These are phyloP conservation scores for Netelia fuscicornis DNA, from an alignment of 2,888 invertebrate genomes.

Conservation along the genomic window DNA sequence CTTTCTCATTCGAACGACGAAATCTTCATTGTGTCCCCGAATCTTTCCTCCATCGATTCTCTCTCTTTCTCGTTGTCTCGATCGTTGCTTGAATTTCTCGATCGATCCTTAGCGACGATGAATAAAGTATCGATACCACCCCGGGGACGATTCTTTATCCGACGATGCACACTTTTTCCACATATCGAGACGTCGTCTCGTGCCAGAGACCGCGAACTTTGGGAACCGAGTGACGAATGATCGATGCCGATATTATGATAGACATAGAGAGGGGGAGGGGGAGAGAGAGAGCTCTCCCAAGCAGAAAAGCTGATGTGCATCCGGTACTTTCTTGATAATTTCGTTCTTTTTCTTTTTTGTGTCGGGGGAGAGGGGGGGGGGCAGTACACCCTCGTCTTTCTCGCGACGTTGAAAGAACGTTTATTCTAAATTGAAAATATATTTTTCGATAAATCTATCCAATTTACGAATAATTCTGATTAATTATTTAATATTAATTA, in stretches of 20 bases:
- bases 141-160: conserved; percentile 45
- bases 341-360: background rate
- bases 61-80: background rate
- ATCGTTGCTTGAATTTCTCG: conserved; percentile 10
- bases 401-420: background rate
- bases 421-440: background rate
- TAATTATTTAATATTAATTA: no score
- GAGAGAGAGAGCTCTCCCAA: conserved; percentile 32
- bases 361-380: no score
- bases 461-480: no score
- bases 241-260: conserved; percentile 77
- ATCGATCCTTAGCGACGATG: conserved; percentile 69
- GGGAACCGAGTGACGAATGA: conserved; percentile 73
- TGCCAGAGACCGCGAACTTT: conserved; percentile 3
- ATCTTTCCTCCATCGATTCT: background rate
- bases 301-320: conserved; percentile 20
- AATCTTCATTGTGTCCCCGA: conserved; percentile 36
- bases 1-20: conserved; percentile 14
- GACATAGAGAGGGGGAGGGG: conserved; percentile 36
- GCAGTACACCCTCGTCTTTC: background rate
- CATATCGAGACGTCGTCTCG: conserved; percentile 13
- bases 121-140: conserved; percentile 76
- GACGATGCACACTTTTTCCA: conserved; percentile 69
- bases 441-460: background rate
- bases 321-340: background rate